Percentiles rank a stretch among this genome's conserved stretches.
Evolutionary conservation across 2,113 vertebrate genomes (phyloP).

Genomic region (Microtus montanus): DNA sequence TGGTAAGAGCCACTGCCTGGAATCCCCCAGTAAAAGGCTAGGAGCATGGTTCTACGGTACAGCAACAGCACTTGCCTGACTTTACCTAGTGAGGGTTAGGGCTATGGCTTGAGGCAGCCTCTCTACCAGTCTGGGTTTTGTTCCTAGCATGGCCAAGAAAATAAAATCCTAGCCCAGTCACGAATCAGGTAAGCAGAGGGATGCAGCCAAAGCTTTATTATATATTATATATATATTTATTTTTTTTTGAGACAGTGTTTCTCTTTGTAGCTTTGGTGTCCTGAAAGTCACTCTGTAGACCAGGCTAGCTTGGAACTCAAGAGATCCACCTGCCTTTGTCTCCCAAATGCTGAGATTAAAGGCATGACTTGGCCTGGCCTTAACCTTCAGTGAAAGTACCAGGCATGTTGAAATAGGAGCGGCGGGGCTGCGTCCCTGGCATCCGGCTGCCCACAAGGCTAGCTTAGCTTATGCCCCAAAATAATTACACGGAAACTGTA

Average conservation of each 20-base stretch:
- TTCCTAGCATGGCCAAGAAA: background rate
- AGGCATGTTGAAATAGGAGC: background rate
- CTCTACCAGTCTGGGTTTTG: background rate
- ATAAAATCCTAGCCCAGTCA: background rate
- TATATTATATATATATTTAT: background rate
- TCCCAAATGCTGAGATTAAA: background rate
- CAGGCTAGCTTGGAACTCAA: background rate
- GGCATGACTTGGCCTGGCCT: background rate
- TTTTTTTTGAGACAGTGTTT: background rate
- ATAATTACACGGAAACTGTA: no score
- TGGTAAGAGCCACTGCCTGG: background rate
- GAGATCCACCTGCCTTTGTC: background rate
- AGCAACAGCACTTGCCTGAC: background rate
- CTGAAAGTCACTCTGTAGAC: background rate
- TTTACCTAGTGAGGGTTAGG: background rate
- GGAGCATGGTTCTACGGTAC: background rate
- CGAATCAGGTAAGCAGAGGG: background rate
- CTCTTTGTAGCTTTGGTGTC: background rate
- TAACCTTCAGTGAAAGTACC: background rate
- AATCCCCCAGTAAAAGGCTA: background rate
- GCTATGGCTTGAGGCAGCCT: no score
- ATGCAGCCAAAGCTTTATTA: background rate
- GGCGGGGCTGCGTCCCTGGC: no score
- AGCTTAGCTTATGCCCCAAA: no score
- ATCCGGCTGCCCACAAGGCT: no score